Base-by-base conservation (phyloP, 2,797 vertebrate genomes). In the Micrastur ruficollis region DNA sequence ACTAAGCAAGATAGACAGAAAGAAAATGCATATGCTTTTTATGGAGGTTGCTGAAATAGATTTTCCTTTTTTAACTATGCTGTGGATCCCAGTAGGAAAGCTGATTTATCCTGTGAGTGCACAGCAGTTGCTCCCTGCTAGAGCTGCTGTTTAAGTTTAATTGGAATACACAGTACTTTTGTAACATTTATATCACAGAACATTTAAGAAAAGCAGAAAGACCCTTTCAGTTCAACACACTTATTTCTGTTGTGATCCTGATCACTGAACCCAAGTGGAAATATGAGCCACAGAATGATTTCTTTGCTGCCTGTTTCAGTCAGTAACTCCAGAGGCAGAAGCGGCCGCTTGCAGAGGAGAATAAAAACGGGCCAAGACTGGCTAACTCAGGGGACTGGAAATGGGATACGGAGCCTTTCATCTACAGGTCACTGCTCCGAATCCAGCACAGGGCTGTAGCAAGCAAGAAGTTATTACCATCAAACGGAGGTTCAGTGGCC, bases 121-220 rank as follows among this genome's bases (percentile, higher is more conserved):
- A 63, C 84, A 94, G 89, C 82, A 89, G 76, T 66, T 68, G 31
- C 76, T 84, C 86, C 56, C 75, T 79, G 81, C 84, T 83, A 82
- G 68, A 87, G 65, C 83, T 75, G 73, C 84, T 95, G 68, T 90
- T 94, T 65, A 81, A 90, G 86, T 86, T 91, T 96, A 97, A 97
- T 89, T 96, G 95, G 86, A 95, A 95, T 34, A 72, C 88, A 53
- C 42, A 29, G 66, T 47, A 42, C 71, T 93, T 82, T n/a, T 78
- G 38, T 61, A 89, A 62, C 71, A 67, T 44, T 92, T 58, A 27
- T 56, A 34, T 75, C 50, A 49, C 10, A 1, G 18, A 86, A 85
- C 38, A 14, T 85, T 91, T 70, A 44, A 55, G 65, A 61, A 76
- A 72, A 53, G 67, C 56, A 74, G 47, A 66, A 87, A 32, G n/a